Percentiles rank a stretch among this genome's conserved stretches.
Evolutionary conservation across 2,797 vertebrate genomes (phyloP).

Genomic region (Thamnophis elegans): DNA sequence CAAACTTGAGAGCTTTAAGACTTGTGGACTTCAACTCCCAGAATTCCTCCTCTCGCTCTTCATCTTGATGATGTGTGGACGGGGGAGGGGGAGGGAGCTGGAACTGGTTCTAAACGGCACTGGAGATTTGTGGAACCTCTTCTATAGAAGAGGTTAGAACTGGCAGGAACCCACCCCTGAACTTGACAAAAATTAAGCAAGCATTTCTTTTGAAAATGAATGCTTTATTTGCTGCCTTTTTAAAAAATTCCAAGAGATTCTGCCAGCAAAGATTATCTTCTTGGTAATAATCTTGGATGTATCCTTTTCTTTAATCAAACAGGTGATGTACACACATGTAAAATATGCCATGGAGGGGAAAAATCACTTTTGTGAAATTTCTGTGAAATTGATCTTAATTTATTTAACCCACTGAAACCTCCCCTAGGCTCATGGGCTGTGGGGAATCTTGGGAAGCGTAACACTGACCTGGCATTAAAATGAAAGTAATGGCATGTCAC

Average conservation of each 20-base stretch:
- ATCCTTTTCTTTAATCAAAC: neutral
- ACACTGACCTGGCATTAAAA: slow-evolving; percentile 59
- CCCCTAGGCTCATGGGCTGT: slow-evolving; percentile 49
- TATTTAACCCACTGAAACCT: slow-evolving; percentile 37
- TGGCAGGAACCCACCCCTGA: too few relatives aligned
- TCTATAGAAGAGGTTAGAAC: too few relatives aligned
- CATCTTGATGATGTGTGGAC: too few relatives aligned
- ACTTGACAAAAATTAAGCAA: neutral
- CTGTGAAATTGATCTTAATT: slow-evolving; percentile 32
- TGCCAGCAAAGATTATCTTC: neutral
- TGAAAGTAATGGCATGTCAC: slow-evolving; percentile 61
- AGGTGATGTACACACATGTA: neutral
- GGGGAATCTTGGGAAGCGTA: slow-evolving; percentile 55
- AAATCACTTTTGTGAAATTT: neutral
- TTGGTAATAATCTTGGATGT: neutral
- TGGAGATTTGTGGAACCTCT: too few relatives aligned
- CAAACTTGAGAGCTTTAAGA: too few relatives aligned
- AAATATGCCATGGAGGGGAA: neutral
- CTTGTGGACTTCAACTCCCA: too few relatives aligned
- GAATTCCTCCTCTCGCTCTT: too few relatives aligned
- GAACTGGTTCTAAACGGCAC: too few relatives aligned
- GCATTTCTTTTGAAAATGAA: neutral
- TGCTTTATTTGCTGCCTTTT: neutral
- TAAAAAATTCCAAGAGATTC: neutral
- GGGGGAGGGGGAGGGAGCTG: too few relatives aligned